A percentile compares a stretch with the other conserved stretches of the same genome.
Evolutionary conservation across 92 coral and sea anemone genomes (phyloP).

Genomic region (Porites cylindrica): DNA sequence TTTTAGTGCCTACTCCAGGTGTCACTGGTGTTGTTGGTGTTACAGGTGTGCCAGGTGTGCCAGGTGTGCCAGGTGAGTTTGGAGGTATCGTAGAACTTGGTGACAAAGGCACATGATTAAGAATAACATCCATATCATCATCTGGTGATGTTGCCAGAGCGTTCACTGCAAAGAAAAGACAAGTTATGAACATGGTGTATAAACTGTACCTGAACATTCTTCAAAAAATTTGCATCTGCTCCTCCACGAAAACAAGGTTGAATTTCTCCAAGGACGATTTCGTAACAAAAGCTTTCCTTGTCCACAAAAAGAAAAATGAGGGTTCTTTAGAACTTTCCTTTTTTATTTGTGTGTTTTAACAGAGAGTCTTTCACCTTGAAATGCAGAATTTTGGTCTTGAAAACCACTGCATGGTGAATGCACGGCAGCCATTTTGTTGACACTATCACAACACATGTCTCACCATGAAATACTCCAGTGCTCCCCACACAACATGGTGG

Average conservation of each 20-base stretch:
- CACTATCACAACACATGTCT: neutral
- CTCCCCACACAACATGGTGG: neutral
- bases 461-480: too few relatives aligned
- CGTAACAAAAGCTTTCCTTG: too few relatives aligned
- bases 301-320: too few relatives aligned
- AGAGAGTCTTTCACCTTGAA: too few relatives aligned
- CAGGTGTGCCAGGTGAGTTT: slow-evolving; percentile 73
- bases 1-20: slow-evolving; percentile 30
- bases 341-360: too few relatives aligned
- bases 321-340: too few relatives aligned
- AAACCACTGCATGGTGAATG: neutral
- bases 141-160: slow-evolving; percentile 88
- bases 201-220: too few relatives aligned
- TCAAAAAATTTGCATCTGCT: too few relatives aligned
- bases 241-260: too few relatives aligned
- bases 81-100: slow-evolving; percentile 73
- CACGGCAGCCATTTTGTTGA: neutral
- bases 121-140: slow-evolving; percentile 70
- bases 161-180: slow-evolving; percentile 60
- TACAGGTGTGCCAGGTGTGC: slow-evolving; percentile 65
- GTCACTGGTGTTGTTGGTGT: slow-evolving; percentile 62
- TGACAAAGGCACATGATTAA: slow-evolving; percentile 78
- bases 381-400: neutral
- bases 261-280: too few relatives aligned
- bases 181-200: neutral